Evolutionary conservation across 2,888 invertebrate genomes (phyloP).

Genomic region (Heteropelma amictum): DNA sequence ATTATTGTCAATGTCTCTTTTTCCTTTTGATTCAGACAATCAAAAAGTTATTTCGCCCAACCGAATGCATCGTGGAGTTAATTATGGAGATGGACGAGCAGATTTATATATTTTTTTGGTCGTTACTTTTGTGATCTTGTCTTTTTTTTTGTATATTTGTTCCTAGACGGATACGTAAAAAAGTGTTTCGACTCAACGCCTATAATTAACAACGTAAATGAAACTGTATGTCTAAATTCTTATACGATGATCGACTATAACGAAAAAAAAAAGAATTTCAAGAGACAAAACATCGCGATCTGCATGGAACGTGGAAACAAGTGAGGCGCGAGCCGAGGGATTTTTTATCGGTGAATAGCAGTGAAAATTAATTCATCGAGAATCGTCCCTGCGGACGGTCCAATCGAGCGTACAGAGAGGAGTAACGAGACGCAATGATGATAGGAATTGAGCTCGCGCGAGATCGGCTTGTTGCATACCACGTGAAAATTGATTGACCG

Average conservation of each 20-base stretch:
- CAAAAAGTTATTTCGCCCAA: too few species aligned
- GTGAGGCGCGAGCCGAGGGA: background rate
- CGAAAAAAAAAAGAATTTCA: background rate
- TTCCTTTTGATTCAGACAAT: too few species aligned
- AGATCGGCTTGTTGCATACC: slow-evolving; percentile 57
- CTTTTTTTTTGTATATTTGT: too few species aligned
- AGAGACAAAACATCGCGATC: background rate
- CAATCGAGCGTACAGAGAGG: slow-evolving; percentile 43
- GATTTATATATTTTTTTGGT: too few species aligned
- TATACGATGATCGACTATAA: background rate
- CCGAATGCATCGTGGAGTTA: too few species aligned
- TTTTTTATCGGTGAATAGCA: slow-evolving; percentile 52
- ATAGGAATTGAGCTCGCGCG: slow-evolving; percentile 31
- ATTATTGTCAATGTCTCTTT: too few species aligned
- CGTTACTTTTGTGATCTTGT: too few species aligned
- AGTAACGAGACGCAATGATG: slow-evolving; percentile 44
- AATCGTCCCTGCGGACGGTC: slow-evolving; percentile 33
- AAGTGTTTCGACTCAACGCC: background rate
- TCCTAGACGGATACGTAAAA: too few species aligned
- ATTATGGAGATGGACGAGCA: too few species aligned
- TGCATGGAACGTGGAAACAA: background rate
- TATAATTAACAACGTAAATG: background rate
- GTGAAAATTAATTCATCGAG: slow-evolving; percentile 56
- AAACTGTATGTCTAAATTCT: too few species aligned
- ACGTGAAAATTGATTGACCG: slow-evolving; percentile 56